A percentile compares a stretch with the other conserved stretches of the same genome.
These are phyloP conservation scores for Orientallactaga bullata DNA, from an alignment of 2,113 vertebrate genomes.

Conservation along the genomic window DNA sequence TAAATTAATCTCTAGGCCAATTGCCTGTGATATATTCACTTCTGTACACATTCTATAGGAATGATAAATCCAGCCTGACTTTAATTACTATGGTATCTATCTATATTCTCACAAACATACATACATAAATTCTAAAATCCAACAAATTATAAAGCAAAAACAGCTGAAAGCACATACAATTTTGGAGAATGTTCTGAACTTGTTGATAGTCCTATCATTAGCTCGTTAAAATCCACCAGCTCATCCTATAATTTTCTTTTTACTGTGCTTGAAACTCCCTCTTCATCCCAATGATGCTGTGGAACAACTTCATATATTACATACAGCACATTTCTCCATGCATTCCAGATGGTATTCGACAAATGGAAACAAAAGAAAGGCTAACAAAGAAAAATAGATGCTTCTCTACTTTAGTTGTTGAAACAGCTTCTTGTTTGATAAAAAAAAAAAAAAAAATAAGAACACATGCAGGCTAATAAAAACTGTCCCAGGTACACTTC, in stretches of 20 bases:
- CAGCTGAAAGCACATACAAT: constrained; percentile 37
- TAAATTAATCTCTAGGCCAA: constrained; percentile 25
- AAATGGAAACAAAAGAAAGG: constrained; percentile 68
- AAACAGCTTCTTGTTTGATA: not conserved
- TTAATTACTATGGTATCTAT: constrained; percentile 53
- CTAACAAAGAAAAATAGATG: constrained; percentile 62
- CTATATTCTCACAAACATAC: constrained; percentile 22
- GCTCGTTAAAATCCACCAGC: constrained; percentile 61
- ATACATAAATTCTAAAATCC: constrained; percentile 50
- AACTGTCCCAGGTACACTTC: not conserved
- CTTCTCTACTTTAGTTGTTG: constrained; percentile 57
- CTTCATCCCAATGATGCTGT: constrained; percentile 25
- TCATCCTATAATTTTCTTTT: constrained; percentile 72
- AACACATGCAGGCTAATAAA: not conserved
- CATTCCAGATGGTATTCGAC: constrained; percentile 75
- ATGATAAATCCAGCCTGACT: constrained; percentile 51
- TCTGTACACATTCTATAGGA: constrained; percentile 20
- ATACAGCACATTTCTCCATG: constrained; percentile 43
- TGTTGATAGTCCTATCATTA: constrained; percentile 61
- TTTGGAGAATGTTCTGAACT: constrained; percentile 27
- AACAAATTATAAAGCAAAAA: not conserved
- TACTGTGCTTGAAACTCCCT: constrained; percentile 55
- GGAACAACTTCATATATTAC: constrained; percentile 60
- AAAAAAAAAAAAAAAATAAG: constrained; percentile 45
- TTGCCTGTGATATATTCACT: not conserved